These are phyloP conservation scores for Coendou prehensilis DNA, from an alignment of 2,797 vertebrate genomes.

Conservation along the genomic window DNA sequence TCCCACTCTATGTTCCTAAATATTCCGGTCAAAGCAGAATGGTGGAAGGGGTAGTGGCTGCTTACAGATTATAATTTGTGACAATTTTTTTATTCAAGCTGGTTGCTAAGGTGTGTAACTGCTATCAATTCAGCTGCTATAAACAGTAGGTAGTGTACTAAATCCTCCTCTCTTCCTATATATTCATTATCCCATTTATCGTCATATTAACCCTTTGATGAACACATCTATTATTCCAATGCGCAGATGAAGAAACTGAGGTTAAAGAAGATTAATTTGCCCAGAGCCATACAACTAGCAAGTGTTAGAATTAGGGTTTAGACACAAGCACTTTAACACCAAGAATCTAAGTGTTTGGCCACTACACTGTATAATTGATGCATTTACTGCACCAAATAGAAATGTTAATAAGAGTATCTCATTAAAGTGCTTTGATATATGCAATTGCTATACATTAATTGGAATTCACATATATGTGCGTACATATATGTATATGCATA, in stretches of 20 bases:
- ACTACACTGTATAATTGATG: background rate
- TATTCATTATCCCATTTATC: background rate
- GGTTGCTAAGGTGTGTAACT: background rate
- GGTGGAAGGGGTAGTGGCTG: rapidly evolving
- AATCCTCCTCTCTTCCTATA: background rate
- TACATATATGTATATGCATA: background rate
- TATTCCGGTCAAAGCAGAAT: background rate
- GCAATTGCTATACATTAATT: background rate
- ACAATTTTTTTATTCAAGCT: background rate
- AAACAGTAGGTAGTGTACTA: background rate
- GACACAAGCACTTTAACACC: background rate
- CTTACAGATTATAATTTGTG: background rate
- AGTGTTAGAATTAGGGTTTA: background rate
- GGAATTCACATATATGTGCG: background rate
- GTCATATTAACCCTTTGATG: background rate
- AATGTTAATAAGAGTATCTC: slow-evolving; percentile 21
- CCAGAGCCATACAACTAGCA: background rate
- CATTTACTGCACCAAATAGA: slow-evolving; percentile 3
- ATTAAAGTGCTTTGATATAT: background rate
- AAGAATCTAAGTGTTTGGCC: slow-evolving; percentile 13
- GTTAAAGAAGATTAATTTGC: slow-evolving; percentile 2
- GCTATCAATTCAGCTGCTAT: background rate
- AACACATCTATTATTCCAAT: background rate
- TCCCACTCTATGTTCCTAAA: background rate
- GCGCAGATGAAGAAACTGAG: slow-evolving; percentile 22